Evolutionary conservation across 1,140 invertebrate genomes (phyloP), one percentile per base, ranked within the genome.

Genomic region (Adelges cooleyi): DNA sequence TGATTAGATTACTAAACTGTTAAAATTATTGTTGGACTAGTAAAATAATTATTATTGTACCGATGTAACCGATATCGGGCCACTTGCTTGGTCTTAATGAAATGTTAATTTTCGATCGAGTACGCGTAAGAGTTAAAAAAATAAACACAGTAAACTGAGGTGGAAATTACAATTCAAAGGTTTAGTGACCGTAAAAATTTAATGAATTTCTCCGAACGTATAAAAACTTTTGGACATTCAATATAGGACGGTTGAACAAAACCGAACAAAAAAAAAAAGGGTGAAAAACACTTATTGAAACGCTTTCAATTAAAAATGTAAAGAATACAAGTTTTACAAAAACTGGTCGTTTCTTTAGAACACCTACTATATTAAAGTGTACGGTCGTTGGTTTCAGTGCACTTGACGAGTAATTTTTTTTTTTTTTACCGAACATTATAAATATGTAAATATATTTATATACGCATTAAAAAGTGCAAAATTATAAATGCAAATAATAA

Each of bases 151-250:
- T 22, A 29, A 22, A 46, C 42, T 11, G 23, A 33, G 17, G 27
- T 48, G 20, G 17, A 33, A 48, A 62, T 48, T 62, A 13, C 42
- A 33, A 46, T 25, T 62, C n/a, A 8, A 40, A 59, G 17, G 42
- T 59, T 42, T 42, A 48, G 17, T 62, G 56, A 62, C 56, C 42
- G 56, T 62, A 62, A 62, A 62, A 62, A 42, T 62, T 62, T 62
- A 62, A 62, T 46, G 56, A 62, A 62, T 62, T 62, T 62, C 25
- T n/a, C 42, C 18, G 56, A 10, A 40, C 44, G 56, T 15, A 48
- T 46, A 62, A 62, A 59, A 62, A 62, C 25, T 62, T 48, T 48
- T 17, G 42, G 42, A 62, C 27, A 4, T 33, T 17, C 25, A 22
- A 48, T 59, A 46, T 59, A 59, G 38, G 23, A 6, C 27, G 10